Base-by-base conservation (phyloP, 1,140 invertebrate genomes). In the Drosophila leontia region DNA sequence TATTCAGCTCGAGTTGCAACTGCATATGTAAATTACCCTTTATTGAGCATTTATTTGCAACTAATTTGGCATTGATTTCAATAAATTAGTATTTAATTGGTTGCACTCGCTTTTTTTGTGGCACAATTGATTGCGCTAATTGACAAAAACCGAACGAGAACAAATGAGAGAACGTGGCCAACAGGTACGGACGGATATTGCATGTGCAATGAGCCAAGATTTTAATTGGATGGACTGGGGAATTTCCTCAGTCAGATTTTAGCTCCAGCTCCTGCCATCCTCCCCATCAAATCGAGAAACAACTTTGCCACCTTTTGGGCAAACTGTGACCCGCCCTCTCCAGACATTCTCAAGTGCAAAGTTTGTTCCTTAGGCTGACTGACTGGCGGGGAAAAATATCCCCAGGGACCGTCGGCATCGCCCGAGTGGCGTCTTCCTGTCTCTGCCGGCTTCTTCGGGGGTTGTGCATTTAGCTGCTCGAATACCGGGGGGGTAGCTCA, bases 11-110 rank as follows among this genome's bases (percentile, higher is more conserved):
- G 29, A 34, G 26, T 23, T 13, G 23, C 53, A 58, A 8, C 51
- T 61, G 37, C 59, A 48, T 47, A 42, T 70, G 61, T 61, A 68
- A 82, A 68, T 75, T 37, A 67, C 3, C 34, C 35, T 71, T 71
- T 71, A 84, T 80, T 57, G 56, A 41, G n/a, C 59, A 60, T 83
- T 80, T 88, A 80, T 88, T 71, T 67, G 50, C 62, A 83, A 84
- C 85, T 88, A 84, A 90, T 90, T 90, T 90, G 60, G 80, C 68
- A 75, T 75, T 84, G 78, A 80, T 90, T 83, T 80, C 69, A 80
- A 84, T 84, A 78, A 88, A 87, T 88, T 78, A 69, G 65, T 69
- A 75, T 84, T 90, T 90, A 88, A 90, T 88, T 88, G 85, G 68
- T 68, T 53, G 62, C 39, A 78, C 68, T 78, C 78, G 72, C 63